Conservation (phyloP, 2,888 invertebrate genomes). For the Ectemnius continuus region DNA sequence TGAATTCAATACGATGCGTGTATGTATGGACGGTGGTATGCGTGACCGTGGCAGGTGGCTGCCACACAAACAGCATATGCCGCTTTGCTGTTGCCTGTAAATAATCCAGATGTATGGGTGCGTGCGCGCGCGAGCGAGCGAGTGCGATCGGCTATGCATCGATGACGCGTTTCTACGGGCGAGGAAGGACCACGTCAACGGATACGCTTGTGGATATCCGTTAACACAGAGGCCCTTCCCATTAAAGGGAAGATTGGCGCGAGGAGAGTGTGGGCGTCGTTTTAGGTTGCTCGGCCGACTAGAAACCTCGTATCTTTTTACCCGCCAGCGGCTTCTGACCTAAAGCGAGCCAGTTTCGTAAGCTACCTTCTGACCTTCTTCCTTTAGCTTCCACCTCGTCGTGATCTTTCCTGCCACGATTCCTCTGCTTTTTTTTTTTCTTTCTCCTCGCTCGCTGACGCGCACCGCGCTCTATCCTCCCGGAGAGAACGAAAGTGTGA, state of each 20-base stretch:
- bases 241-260: conserved; percentile 7
- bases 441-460: too few species aligned
- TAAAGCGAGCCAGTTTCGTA: conserved; percentile 1
- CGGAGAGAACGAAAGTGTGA: conserved; percentile 11
- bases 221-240: conserved; percentile 16
- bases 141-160: conserved; percentile 9
- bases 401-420: neutral
- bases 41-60: conserved; percentile 55
- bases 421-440: too few species aligned
- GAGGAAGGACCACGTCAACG: too few species aligned
- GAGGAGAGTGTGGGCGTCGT: neutral
- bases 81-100: conserved; percentile 24
- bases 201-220: conserved; percentile 41
- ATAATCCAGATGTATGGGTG: conserved; percentile 25
- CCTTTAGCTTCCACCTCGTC: neutral
- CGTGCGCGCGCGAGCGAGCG: too few species aligned
- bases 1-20: conserved; percentile 23
- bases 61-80: conserved; percentile 42
- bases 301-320: neutral
- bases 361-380: neutral
- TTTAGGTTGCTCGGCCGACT: neutral
- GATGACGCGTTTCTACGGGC: neutral
- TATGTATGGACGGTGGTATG: conserved; percentile 34
- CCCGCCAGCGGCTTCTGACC: neutral
- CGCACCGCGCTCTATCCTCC: too few species aligned